Conservation (phyloP, 2,888 invertebrate species). For the Volucella zonaria region DNA sequence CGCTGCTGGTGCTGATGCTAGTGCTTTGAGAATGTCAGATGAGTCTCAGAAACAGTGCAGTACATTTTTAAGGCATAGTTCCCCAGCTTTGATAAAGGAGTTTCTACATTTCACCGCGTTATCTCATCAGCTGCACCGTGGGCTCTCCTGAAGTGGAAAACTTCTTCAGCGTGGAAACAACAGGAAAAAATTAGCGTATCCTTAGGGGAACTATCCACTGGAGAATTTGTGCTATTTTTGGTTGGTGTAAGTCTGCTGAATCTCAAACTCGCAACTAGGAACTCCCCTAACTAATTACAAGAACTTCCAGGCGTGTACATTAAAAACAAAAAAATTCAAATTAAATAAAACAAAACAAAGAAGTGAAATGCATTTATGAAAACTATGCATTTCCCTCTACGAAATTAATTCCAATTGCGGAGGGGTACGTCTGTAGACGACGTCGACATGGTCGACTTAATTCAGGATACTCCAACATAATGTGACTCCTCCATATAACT, state of each 20-base stretch:
- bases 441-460: constrained; percentile 37
- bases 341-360: no score
- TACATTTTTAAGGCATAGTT: constrained; percentile 1
- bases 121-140: constrained; percentile 7
- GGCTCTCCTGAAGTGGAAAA: constrained; percentile 37
- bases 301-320: not conserved
- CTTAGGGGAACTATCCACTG: constrained; percentile 16
- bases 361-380: not conserved
- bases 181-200: not conserved
- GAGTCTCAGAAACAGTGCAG: constrained; percentile 36
- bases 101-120: constrained; percentile 11
- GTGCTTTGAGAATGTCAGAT: constrained; percentile 45
- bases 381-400: not conserved
- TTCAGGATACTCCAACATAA: constrained; percentile 34
- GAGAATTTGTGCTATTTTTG: not conserved
- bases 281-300: constrained; percentile 33
- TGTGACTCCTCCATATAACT: constrained; percentile 29
- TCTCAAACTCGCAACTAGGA: no score
- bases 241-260: not conserved
- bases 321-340: not conserved
- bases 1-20: not conserved
- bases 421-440: not conserved
- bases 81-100: constrained; percentile 19
- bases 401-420: constrained; percentile 13
- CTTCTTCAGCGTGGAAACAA: constrained; percentile 18